Base-by-base conservation (phyloP, 2,797 vertebrate genomes). In the Chloroceryle inda region DNA sequence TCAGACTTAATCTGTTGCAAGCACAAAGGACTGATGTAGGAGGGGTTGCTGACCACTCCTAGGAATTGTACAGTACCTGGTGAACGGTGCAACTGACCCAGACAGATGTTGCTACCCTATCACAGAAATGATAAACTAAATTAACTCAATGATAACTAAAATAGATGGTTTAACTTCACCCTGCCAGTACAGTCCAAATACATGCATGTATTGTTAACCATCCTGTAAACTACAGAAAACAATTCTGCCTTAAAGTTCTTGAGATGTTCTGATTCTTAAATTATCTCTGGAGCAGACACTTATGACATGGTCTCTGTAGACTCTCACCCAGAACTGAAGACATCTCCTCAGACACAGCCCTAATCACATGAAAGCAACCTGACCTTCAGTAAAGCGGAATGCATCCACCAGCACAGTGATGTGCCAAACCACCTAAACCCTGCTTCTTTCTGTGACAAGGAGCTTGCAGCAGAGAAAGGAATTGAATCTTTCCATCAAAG, bases 371-470 rank as follows among this genome's bases (percentile, higher is more conserved):
- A 20, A 31, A 47, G 14, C 29, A 61, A 58, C 11, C 23, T 62
- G 73, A 40, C 63, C 37, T 61, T 47, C 37, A 38, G 12, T 58
- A 61, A 75, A 71, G 52, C 24, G 66, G 16, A 45, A 50, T 9
- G 37, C 33, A 47, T 62, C 26, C 49, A 63, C 12, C 1, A 10
- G 45, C n/a, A 33, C 45, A 75, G 38, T 0, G 0, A 11, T 29
- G 37, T 71, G 52, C 52, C 35, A 49, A 38, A 23, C 18, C 16
- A 45, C 56, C 45, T 14, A 69, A 74, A 62, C 7, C 6, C n/a
- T 67, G 33, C 68, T 69, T 52, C 42, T 47, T 33, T 63, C 38
- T 16, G 6, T 37, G 35, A 31, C 16, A 61, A 12, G 10, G 35
- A 35, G 7, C 55, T 56, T 69, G n/a, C 52, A 45, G 35, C 62